Conservation (phyloP, 92 coral and sea anemone species). For the Montipora capitata region DNA sequence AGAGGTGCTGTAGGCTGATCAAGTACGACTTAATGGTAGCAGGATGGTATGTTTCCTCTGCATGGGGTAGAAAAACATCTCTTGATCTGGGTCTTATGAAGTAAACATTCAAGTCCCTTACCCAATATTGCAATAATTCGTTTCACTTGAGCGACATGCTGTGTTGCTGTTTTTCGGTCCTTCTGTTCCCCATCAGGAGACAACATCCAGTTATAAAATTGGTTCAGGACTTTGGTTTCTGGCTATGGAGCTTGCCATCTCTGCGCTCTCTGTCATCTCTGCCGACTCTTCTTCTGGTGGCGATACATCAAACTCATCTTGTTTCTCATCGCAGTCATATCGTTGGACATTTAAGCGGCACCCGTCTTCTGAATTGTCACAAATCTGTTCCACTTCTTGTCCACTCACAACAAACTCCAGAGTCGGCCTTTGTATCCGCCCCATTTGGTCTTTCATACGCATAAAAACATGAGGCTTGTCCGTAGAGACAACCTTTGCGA, state of each 20-base stretch:
- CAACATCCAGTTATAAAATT: slow-evolving; percentile 69
- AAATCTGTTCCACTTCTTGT: neutral
- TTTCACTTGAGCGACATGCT: slow-evolving; percentile 65
- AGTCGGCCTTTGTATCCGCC: no score
- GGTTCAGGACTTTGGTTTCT: slow-evolving; percentile 31
- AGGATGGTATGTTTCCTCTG: slow-evolving; percentile 65
- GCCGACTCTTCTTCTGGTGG: neutral
- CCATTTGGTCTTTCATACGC: neutral
- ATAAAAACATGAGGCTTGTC: neutral
- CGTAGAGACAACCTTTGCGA: slow-evolving; percentile 30
- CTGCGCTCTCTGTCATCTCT: neutral
- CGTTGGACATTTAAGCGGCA: neutral
- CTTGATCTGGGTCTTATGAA: slow-evolving; percentile 66
- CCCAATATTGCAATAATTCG: slow-evolving; percentile 48
- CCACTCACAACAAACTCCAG: no score
- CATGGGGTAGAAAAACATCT: slow-evolving; percentile 65
- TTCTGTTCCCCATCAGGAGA: slow-evolving; percentile 86
- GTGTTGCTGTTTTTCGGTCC: slow-evolving; percentile 72
- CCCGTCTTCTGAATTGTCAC: slow-evolving; percentile 13
- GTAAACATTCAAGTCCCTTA: slow-evolving; percentile 43
- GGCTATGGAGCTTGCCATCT: no score
- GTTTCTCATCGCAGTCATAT: neutral
- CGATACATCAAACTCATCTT: neutral
- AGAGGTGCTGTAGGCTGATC: slow-evolving; percentile 81
- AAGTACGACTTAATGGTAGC: slow-evolving; percentile 79